Evolutionary conservation across 2,797 vertebrate species (phyloP), one percentile per base, ranked within the genome.

Genomic region (Melanogrammus aeglefinus): DNA sequence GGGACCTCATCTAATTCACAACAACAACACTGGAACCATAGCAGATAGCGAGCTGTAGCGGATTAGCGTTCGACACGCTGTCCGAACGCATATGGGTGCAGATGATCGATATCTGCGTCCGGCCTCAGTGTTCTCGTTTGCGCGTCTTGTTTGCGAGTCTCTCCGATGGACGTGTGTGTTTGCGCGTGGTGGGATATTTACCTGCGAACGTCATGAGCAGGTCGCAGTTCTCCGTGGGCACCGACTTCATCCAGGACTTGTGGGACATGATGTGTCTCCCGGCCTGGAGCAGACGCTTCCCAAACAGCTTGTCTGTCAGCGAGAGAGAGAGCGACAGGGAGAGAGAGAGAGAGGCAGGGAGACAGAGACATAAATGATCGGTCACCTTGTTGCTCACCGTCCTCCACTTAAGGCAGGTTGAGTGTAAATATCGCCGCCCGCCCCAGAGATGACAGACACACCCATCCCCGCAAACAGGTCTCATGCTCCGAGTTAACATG

Each of bases 171-270:
- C 6, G 75, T 69, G 4, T 66, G 75, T 63, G 80, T 18, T 70
- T 51, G 33, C 13, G 21, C 27, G 78, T 71, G 36, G 78, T 71
- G 36, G 36, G 39, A 29, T 27, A 69, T 69, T 90, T 87, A 98
- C 98, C 97, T 91, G 96, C 93, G 91, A 99, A 97, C 71, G 97
- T 98, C 96, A 99, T 97, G 83, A 99, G 95, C 82, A 99, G 96
- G 1, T 99, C 97, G 83, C 98, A 99, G 93, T 98, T 97, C 92
- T 99, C 97, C 0, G 98, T 99, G 90, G 98, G 97, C 89, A 99
- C 97, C 0, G 97, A 98, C 90, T 97, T 99, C 98, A 99, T 99
- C 98, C 98, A 99, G 31, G 97, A 97, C 88, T 98, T 99, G 92
- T 98, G 97, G 88, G 97, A 98, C 95, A 99, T 97, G 94, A 99